Base-by-base conservation (phyloP, 1,140 invertebrate species). In the Drosophila azteca region DNA sequence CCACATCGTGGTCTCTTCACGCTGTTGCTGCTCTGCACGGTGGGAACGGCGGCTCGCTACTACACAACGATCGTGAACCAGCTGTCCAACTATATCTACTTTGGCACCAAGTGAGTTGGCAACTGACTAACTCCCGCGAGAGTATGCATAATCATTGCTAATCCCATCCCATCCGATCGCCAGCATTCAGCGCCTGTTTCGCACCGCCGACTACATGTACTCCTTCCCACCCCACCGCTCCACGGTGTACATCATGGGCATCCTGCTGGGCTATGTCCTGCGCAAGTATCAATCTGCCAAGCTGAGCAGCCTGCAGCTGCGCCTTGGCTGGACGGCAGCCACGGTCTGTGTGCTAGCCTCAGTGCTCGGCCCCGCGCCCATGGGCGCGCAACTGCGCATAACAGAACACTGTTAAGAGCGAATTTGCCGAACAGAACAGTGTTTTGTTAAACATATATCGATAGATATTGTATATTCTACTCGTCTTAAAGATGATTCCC, bases 201-300 rank as follows among this genome's bases (percentile, higher is more conserved):
- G 94, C 41, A 96, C 95, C 0, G 95, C 95, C 5, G 94, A 95
- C 91, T 92, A 94, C 29, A 95, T 95, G 73, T 96, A 96, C 79
- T 95, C 95, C 24, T 91, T 96, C 57, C 95, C 95, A 22, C 93
- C 94, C 0, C 94, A 96, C 75, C 92, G 95, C 79, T 92, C 94
- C 3, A 95, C 95, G 1, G 94, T 95, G 15, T 96, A 96, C 74
- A 94, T 95, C 45, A 94, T 96, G 92, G 95, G 95, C 44, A 94
- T 96, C 59, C 93, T 94, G 31, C 69, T 95, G 35, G 95, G 94
- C 20, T 95, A 94, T 72, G 82, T 93, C 17, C 84, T 96, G 39
- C 93, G 93, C 65, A 92, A 93, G 66, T 92, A 65, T 29, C 91
- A 91, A 35, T 77, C 91, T 49, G 58, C 90, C 13, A 64, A 64